Evolutionary conservation across 2,888 invertebrate genomes (phyloP).

Genomic region (Hemistola chrysoprasaria): DNA sequence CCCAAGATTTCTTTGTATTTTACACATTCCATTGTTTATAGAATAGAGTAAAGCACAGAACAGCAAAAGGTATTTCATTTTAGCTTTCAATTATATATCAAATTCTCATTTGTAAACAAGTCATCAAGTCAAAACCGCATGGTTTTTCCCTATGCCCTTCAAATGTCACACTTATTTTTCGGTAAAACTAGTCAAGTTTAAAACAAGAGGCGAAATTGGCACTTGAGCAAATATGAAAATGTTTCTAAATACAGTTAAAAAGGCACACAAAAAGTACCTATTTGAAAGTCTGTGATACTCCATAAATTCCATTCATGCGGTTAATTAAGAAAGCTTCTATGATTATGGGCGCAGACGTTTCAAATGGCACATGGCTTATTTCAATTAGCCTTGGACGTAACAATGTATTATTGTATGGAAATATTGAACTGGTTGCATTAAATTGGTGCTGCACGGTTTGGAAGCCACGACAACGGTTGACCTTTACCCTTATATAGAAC

Average conservation of each 20-base stretch:
- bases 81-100: no score
- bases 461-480: slow-evolving; percentile 54
- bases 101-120: no score
- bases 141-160: no score
- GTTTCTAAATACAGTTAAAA: no score
- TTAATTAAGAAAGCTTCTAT: slow-evolving; percentile 28
- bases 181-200: no score
- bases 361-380: slow-evolving; percentile 48
- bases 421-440: slow-evolving; percentile 68
- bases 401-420: slow-evolving; percentile 77
- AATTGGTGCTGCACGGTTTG: slow-evolving; percentile 50
- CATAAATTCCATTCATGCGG: slow-evolving; percentile 28
- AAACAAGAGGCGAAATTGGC: no score
- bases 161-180: no score
- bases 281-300: slow-evolving; percentile 13
- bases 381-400: slow-evolving; percentile 65
- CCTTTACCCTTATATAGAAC: slow-evolving; percentile 49
- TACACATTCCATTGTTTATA: slow-evolving; percentile 45
- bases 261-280: no score
- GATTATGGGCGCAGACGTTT: slow-evolving; percentile 25
- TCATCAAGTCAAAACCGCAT: no score
- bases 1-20: slow-evolving; percentile 70
- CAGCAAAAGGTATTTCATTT: no score
- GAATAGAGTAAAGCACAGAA: no score
- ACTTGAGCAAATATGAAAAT: no score